Evolutionary conservation across 2,888 invertebrate genomes (phyloP), one percentile per base, ranked within the genome.

Genomic region (Baccha elongata): DNA sequence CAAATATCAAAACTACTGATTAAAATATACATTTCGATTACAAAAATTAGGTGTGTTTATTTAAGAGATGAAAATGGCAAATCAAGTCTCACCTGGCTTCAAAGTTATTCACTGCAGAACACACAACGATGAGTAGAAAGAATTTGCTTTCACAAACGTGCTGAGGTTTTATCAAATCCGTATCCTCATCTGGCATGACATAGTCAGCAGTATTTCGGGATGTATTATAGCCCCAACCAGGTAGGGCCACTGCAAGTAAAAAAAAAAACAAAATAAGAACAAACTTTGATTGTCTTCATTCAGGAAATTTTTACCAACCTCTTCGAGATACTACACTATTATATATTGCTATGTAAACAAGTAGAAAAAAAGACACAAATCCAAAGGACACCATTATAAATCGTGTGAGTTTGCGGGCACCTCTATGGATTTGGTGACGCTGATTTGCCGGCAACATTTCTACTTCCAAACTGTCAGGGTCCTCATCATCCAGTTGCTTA

Each of bases 191-290:
- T 0, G 95, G 95, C 84, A 93, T 92, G 19, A 96, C 93, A 88
- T 96, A 96, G 75, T 93, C 91, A 87, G 92, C 93, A 19, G 95
- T 93, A 87, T 95, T 94, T 52, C 96, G 92, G 21, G 95, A 95
- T 1, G 94, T 94, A 87, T 95, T 94, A 55, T 92, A 92, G n/a
- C 94, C 92, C 96, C 96, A 96, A 46, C 96, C 96, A 76, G 91
- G 91, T 87, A 91, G 89, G 71, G 91, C 91, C 85, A 91, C 92
- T 91, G 88, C 90, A 88, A 84, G 48, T 23, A 32, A 55, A 53
- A 48, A 23, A 21, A 23, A 35, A 52, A 7, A 11, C 17, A 69
- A 7, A 26, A 19, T 13, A 23, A 46, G n/a, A 26, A n/a, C n/a
- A 52, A 11, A 69, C 60, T 29, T n/a, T 10, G 10, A 10, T 35